These are phyloP conservation scores for Sprattus sprattus DNA, from an alignment of 2,113 vertebrate species.

Conservation along the genomic window DNA sequence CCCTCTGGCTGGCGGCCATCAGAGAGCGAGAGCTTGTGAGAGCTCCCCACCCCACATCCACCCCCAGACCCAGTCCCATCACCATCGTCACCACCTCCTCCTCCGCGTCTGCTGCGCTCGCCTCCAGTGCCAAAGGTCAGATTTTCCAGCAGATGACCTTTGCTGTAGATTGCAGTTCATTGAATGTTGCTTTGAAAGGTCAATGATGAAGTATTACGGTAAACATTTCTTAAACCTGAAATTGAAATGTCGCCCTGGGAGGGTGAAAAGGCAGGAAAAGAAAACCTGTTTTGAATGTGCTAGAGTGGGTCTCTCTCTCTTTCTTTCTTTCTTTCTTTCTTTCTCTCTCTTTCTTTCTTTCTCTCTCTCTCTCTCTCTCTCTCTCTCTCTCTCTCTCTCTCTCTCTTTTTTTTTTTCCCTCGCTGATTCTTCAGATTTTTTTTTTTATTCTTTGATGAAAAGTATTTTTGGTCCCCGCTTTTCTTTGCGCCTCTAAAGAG, in stretches of 20 bases:
- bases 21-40: slow-evolving; percentile 46
- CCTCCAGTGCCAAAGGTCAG: slow-evolving; percentile 48
- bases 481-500: background rate
- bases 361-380: background rate
- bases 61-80: slow-evolving; percentile 32
- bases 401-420: slow-evolving; percentile 9
- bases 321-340: background rate
- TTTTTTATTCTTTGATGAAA: too few species aligned
- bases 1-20: slow-evolving; percentile 48
- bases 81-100: background rate
- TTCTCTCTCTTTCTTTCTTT: slow-evolving; percentile 6
- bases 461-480: background rate
- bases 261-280: slow-evolving; percentile 17
- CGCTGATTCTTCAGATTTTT: slow-evolving; percentile 34
- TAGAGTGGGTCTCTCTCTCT: background rate
- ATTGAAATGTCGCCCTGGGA: slow-evolving; percentile 1
- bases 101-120: background rate
- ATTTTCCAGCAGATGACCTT: slow-evolving; percentile 42
- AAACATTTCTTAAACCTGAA: slow-evolving; percentile 31
- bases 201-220: slow-evolving; percentile 38
- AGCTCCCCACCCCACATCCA: slow-evolving; percentile 48
- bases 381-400: background rate
- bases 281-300: background rate
- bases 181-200: slow-evolving; percentile 48
- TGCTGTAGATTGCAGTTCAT: slow-evolving; percentile 36